Evolutionary conservation across 2,888 invertebrate genomes (phyloP).

Genomic region (Netelia virgata): DNA sequence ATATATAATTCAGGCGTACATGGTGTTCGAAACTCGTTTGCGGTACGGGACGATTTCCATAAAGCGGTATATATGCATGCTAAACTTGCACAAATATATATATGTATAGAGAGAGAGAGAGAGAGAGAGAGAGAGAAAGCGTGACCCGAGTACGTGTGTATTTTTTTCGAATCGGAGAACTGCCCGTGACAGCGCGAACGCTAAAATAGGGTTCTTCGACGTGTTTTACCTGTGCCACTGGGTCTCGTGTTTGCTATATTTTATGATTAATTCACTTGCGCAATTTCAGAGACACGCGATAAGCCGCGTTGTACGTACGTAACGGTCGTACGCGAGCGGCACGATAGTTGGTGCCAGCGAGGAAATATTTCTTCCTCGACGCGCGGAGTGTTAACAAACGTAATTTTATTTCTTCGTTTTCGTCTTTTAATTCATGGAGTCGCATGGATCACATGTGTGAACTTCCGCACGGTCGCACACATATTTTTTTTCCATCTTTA

Average conservation of each 20-base stretch:
- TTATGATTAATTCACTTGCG: slow-evolving; percentile 63
- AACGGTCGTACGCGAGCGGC: slow-evolving; percentile 17
- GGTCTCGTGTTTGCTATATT: slow-evolving; percentile 42
- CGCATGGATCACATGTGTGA: slow-evolving; percentile 6
- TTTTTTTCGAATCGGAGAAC: slow-evolving; percentile 19
- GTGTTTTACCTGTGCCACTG: slow-evolving; percentile 20
- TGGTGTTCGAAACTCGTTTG: slow-evolving; percentile 39
- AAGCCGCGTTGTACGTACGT: slow-evolving; percentile 37
- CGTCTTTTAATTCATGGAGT: neutral
- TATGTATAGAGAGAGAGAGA: slow-evolving; percentile 12
- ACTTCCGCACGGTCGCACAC: neutral
- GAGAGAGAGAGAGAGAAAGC: slow-evolving; percentile 17
- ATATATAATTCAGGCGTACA: slow-evolving; percentile 33
- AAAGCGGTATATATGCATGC: slow-evolving; percentile 4
- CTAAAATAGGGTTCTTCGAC: slow-evolving; percentile 24
- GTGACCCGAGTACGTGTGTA: neutral
- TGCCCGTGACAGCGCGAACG: neutral
- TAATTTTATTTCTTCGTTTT: slow-evolving; percentile 4
- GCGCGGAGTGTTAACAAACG: slow-evolving; percentile 13
- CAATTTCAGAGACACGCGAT: slow-evolving; percentile 57
- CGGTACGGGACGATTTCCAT: slow-evolving; percentile 34
- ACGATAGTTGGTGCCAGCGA: slow-evolving; percentile 28
- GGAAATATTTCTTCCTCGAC: slow-evolving; percentile 50
- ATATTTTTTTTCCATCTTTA: neutral
- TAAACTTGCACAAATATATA: neutral